Percentiles rank a stretch among this genome's conserved stretches.
Evolutionary conservation across 2,113 vertebrate genomes (phyloP).

Genomic region (Phodopus roborovskii): DNA sequence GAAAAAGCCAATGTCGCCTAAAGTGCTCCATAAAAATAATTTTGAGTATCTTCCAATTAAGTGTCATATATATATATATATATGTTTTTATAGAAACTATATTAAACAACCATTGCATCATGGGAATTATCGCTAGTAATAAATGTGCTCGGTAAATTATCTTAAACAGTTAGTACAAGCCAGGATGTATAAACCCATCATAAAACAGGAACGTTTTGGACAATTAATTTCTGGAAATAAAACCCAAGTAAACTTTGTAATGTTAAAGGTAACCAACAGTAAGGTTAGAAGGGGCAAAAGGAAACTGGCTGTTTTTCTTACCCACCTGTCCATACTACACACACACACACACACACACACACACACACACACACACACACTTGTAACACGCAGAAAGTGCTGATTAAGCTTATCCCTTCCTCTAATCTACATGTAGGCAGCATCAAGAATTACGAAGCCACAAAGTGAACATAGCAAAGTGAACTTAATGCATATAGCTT

Average conservation of each 20-base stretch:
- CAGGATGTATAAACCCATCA: background rate
- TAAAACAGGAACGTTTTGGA: slow-evolving; percentile 45
- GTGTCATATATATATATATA: background rate
- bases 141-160: slow-evolving; percentile 34
- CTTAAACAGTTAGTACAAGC: background rate
- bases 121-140: slow-evolving; percentile 43
- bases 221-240: background rate
- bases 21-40: slow-evolving; percentile 41
- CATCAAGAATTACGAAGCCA: background rate
- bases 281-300: background rate
- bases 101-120: slow-evolving; percentile 37
- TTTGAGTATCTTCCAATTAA: slow-evolving; percentile 11
- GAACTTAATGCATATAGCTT: background rate
- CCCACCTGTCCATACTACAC: background rate
- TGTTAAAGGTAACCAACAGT: slow-evolving; percentile 22
- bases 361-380: background rate
- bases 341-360: background rate
- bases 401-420: background rate
- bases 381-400: slow-evolving; percentile 29
- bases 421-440: background rate
- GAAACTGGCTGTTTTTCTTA: slow-evolving; percentile 25
- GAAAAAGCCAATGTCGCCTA: background rate
- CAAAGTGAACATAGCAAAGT: background rate
- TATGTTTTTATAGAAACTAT: slow-evolving; percentile 11
- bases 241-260: slow-evolving; percentile 11